Conservation (phyloP, 2,888 invertebrate species). For the Liposcelis brunnea region DNA sequence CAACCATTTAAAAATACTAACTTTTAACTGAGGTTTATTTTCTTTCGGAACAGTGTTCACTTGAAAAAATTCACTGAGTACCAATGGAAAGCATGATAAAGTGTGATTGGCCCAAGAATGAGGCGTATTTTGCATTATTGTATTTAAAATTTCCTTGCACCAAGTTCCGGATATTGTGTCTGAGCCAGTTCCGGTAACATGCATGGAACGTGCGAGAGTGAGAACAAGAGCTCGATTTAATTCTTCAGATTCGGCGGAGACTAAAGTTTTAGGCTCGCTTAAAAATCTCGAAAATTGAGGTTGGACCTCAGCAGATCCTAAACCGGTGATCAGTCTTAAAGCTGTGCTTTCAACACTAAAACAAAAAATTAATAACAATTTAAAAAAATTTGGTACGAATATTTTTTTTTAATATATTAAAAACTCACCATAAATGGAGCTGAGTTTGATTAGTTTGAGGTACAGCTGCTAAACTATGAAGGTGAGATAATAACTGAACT, state of each 20-base stretch:
- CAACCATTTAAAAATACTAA: constrained; percentile 15
- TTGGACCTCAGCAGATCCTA: constrained; percentile 90
- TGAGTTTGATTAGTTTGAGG: constrained; percentile 93
- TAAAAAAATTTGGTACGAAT: too few species aligned
- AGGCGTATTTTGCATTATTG: constrained; percentile 86
- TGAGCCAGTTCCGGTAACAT: constrained; percentile 57
- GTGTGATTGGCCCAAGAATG: constrained; percentile 92
- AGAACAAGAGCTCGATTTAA: constrained; percentile 83
- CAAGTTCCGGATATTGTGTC: constrained; percentile 52
- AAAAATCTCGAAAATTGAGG: constrained; percentile 80
- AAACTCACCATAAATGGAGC: constrained; percentile 70
- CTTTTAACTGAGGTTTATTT: constrained; percentile 74
- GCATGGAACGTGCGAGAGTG: constrained; percentile 83
- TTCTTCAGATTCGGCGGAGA: constrained; percentile 90
- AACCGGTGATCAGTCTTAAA: constrained; percentile 64
- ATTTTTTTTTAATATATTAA: too few species aligned
- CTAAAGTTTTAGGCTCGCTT: constrained; percentile 78
- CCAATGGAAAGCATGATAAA: constrained; percentile 76
- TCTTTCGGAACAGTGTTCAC: constrained; percentile 68
- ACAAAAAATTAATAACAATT: constrained; percentile 11
- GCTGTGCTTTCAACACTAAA: constrained; percentile 74
- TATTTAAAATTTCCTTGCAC: constrained; percentile 76
- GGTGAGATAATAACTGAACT: constrained; percentile 76
- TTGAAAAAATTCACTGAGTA: constrained; percentile 76
- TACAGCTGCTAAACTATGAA: constrained; percentile 78